phyloP scores from a whole-genome alignment of 2,797 vertebrate genomes.

The Loriculus beryllinus region DNA sequence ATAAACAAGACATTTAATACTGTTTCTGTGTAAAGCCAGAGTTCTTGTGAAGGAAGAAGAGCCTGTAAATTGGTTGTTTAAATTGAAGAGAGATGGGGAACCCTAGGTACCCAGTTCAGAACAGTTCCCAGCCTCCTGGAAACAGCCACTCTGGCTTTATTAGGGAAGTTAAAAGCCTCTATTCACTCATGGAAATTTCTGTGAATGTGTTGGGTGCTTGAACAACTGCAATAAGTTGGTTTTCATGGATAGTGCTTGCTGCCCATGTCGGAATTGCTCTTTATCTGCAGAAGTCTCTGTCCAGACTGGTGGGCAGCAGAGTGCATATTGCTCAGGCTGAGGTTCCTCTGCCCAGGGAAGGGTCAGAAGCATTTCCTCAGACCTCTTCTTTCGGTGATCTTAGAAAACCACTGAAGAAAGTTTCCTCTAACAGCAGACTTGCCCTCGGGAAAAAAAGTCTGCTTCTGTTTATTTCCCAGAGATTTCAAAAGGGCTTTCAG shows the following conservation, averaged over 20 bases:
- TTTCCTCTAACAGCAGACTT: neutral
- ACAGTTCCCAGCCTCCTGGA: neutral
- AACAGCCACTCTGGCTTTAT: neutral
- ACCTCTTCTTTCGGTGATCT: neutral
- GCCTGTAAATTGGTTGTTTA: neutral
- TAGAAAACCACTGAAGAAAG: neutral
- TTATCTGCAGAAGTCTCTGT: neutral
- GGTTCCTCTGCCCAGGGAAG: neutral
- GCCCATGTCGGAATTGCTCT: neutral
- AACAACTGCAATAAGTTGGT: neutral
- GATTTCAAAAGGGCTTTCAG: neutral
- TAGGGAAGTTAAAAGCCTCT: neutral
- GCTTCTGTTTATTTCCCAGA: neutral
- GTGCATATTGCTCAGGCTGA: rapidly evolving
- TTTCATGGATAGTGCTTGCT: neutral
- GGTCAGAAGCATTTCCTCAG: neutral
- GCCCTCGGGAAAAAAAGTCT: neutral
- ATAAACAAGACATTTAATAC: neutral
- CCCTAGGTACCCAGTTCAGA: neutral
- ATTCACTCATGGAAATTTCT: neutral
- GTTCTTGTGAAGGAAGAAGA: neutral
- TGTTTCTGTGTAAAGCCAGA: neutral
- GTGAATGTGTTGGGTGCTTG: neutral
- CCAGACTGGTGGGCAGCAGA: neutral
- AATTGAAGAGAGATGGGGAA: neutral